Conservation (phyloP, 2,888 invertebrate species). For the Erebia palarica region DNA sequence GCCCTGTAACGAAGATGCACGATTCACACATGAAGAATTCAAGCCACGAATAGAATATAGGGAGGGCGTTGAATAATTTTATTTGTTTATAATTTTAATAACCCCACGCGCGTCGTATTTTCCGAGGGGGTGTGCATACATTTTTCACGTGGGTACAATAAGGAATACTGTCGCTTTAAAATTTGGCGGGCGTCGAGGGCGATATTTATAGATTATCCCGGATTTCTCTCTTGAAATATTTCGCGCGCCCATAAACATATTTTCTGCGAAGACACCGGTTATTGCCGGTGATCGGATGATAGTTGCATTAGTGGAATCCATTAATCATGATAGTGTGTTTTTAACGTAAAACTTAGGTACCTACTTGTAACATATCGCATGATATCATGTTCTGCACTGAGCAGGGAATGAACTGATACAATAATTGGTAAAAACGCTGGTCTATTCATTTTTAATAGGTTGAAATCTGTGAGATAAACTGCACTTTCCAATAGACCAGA, state of each 20-base stretch:
- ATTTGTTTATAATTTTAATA: conserved; percentile 82
- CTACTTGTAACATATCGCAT: too few relatives aligned
- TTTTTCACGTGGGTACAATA: conserved; percentile 73
- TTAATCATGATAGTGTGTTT: conserved; percentile 18
- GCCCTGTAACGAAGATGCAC: conserved; percentile 27
- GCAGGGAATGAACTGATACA: too few relatives aligned
- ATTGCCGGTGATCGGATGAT: conserved; percentile 36
- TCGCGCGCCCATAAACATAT: conserved; percentile 62
- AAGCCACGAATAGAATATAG: conserved; percentile 56
- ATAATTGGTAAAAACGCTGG: too few relatives aligned
- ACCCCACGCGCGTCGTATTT: conserved; percentile 64
- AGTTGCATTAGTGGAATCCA: conserved; percentile 32
- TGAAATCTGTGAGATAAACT: too few relatives aligned
- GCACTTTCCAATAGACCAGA: too few relatives aligned
- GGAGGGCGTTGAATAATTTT: conserved; percentile 74
- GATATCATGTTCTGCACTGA: too few relatives aligned
- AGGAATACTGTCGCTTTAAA: conserved; percentile 78
- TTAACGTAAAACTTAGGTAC: not conserved
- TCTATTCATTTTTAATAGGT: too few relatives aligned
- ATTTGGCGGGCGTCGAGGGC: conserved; percentile 66
- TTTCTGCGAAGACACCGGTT: conserved; percentile 44
- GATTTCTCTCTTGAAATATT: conserved; percentile 72
- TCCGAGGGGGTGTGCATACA: conserved; percentile 68
- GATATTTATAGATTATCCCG: conserved; percentile 78
- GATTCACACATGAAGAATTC: conserved; percentile 60